Evolutionary conservation across 2,113 vertebrate species (phyloP), one percentile per base, ranked within the genome.

Genomic region (Chaenogobius annularis): DNA sequence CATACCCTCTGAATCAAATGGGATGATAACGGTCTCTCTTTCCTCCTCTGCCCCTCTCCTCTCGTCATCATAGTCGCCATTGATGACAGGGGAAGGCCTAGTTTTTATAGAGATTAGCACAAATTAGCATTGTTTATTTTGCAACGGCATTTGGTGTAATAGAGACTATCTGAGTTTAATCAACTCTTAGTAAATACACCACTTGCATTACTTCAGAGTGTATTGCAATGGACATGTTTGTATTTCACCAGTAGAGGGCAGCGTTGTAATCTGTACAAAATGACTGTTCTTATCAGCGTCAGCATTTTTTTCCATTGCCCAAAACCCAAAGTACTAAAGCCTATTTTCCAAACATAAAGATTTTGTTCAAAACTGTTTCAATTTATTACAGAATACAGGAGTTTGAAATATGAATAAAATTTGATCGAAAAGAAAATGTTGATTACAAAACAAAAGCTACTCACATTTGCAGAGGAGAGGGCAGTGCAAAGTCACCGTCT

Each of bases 401-500:
- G 19, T 50, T 50, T 50, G 48, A 56, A 56, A 56, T 14, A 56
- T 56, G 55, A 56, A 56, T 56, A 20, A 56, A 23, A 23, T 13
- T 19, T 9, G 35, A 37, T 10, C 7, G 3, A 40, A 10, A 17
- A 13, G 11, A 61, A 31, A 65, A 31, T 50, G 17, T 56, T 56
- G 54, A 11, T 12, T 10, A 22, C 47, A 69, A 1, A 9, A 3
- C 3, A 37, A 10, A 37, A 67, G 43, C 0, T 20, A 91, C 93
- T 94, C 65, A 94, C 93, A 89, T 70, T 80, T 44, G 82, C 22
- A 88, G 7, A 58, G 92, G 88, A 55, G 90, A 91, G 6, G 87
- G 84, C 69, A 90, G 78, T 72, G 82, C 72, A 2, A 82, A 83
- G 8, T 90, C 84, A 62, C 75, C 87, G 69, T 90, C 90, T 73